A percentile compares a stretch with the other conserved stretches of the same genome.
Conservation (phyloP, 2,797 vertebrate genomes). For the Cygnus olor region DNA sequence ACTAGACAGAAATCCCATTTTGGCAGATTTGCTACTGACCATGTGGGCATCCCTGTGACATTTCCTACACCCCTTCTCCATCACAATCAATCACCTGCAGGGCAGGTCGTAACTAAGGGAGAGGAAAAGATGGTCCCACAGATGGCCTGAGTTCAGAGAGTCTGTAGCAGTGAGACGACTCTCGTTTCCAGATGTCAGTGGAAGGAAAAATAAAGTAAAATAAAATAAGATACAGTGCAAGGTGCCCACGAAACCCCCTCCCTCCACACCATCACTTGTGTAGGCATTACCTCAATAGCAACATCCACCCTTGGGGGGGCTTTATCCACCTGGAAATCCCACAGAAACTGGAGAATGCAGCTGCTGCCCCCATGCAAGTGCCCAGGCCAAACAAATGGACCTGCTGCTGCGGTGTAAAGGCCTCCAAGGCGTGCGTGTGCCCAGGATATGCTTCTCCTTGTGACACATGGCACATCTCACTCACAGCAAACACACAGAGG, state of each 20-base stretch:
- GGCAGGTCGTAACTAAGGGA: constrained; percentile 8
- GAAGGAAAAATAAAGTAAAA: not conserved
- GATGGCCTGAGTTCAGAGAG: constrained; percentile 19
- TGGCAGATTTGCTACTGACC: constrained; percentile 19
- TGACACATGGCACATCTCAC: constrained; percentile 41
- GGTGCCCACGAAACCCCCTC: not conserved
- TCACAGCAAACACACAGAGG: constrained; percentile 28
- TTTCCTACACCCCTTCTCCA: not conserved
- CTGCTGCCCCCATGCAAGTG: not conserved
- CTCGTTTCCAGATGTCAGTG: constrained; percentile 13
- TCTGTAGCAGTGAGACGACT: not conserved
- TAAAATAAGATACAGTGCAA: not conserved
- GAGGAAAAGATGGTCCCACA: constrained; percentile 35
- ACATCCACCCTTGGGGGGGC: not conserved
- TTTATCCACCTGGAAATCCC: constrained; percentile 41
- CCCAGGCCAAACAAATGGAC: constrained; percentile 26
- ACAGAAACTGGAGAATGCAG: constrained; percentile 33
- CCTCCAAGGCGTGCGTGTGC: not conserved
- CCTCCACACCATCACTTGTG: not conserved
- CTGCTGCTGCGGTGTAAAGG: not conserved
- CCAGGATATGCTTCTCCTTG: not conserved
- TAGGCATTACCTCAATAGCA: not conserved
- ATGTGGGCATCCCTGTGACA: constrained; percentile 11
- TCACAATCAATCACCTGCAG: constrained; percentile 16
- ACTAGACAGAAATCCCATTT: constrained; percentile 3